Evolutionary conservation across 2,797 vertebrate genomes (phyloP).

Genomic region (Lithobates sylvaticus): DNA sequence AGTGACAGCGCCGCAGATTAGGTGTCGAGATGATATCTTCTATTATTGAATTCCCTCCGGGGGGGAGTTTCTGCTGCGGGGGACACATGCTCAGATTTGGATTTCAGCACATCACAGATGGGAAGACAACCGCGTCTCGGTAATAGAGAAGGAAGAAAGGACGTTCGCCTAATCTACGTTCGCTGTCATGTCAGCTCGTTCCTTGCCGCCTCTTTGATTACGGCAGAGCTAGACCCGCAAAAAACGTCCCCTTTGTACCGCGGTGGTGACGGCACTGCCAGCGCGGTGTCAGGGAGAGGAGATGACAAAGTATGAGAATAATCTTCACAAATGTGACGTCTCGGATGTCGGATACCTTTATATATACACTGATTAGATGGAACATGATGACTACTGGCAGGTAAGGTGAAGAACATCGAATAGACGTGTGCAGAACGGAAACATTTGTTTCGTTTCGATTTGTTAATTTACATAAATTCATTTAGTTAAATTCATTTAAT

Average conservation of each 20-base stretch:
- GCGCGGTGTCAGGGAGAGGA: conserved; percentile 34
- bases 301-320: conserved; percentile 4
- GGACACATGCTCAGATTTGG: conserved; percentile 2
- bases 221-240: not conserved
- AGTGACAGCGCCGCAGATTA: conserved; percentile 42
- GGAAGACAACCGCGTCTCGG: conserved; percentile 38
- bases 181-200: conserved; percentile 39
- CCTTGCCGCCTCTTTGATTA: conserved; percentile 32
- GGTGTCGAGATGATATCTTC: conserved; percentile 43
- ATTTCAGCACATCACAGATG: conserved; percentile 33
- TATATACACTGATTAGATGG: not conserved
- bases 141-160: conserved; percentile 39
- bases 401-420: too few species aligned
- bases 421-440: too few species aligned
- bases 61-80: not conserved
- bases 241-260: conserved; percentile 10
- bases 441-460: too few species aligned
- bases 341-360: too few species aligned
- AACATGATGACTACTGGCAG: too few species aligned
- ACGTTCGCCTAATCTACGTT: conserved; percentile 22
- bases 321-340: not conserved
- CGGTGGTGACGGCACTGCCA: not conserved
- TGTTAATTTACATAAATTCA: too few species aligned
- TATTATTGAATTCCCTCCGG: conserved; percentile 41
- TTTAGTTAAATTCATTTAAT: too few species aligned